Percentiles rank a stretch among this genome's conserved stretches.
Conservation (phyloP, 2,888 invertebrate species). For the Notodonta dromedarius region DNA sequence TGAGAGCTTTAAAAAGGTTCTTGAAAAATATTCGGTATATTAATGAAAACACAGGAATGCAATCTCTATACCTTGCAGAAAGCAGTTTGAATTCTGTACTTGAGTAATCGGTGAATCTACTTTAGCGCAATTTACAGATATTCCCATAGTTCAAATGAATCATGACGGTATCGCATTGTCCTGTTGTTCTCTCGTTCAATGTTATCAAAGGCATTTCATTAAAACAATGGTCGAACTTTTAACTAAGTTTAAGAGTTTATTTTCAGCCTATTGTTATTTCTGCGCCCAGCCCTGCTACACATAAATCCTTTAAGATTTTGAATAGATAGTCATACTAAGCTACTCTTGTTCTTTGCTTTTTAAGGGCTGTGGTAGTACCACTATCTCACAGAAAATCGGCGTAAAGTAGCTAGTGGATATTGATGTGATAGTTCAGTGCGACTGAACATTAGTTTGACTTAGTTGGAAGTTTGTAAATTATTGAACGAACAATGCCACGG, state of each 20-base stretch:
- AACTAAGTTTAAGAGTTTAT: conserved; percentile 15
- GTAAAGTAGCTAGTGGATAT: conserved; percentile 20
- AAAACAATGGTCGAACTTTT: conserved; percentile 18
- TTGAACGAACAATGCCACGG: conserved; percentile 35
- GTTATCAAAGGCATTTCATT: conserved; percentile 11
- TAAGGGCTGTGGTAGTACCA: too few relatives aligned
- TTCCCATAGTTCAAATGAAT: background rate
- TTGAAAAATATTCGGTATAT: background rate
- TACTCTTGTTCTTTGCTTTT: background rate
- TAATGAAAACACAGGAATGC: background rate
- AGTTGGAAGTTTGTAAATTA: conserved; percentile 42
- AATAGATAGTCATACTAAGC: background rate
- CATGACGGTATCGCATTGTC: conserved; percentile 4
- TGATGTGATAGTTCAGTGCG: conserved; percentile 24
- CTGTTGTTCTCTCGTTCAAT: conserved; percentile 4
- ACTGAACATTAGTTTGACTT: conserved; percentile 41
- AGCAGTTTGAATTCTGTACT: background rate
- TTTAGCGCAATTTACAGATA: too few relatives aligned
- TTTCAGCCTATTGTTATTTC: conserved; percentile 14
- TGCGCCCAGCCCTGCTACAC: conserved; percentile 8
- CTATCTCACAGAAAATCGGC: too few relatives aligned
- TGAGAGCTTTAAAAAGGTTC: background rate
- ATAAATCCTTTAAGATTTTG: background rate
- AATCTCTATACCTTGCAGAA: background rate
- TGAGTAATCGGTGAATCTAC: too few relatives aligned